Percentiles rank a stretch among this genome's conserved stretches.
These are phyloP conservation scores for Mythimna ferrago DNA, from an alignment of 2,888 invertebrate species.

Conservation along the genomic window DNA sequence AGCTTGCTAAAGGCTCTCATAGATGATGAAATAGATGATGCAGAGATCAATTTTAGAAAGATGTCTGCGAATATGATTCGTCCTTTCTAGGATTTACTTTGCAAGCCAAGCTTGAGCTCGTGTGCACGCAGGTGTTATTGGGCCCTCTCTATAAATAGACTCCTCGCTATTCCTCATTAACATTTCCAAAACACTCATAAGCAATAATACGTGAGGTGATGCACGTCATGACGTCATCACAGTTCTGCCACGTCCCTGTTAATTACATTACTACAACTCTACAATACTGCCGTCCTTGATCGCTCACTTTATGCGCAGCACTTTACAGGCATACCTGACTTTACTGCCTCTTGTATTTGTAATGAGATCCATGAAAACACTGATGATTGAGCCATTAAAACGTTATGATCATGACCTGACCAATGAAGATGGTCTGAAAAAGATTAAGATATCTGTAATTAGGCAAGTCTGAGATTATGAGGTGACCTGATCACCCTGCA, in stretches of 20 bases:
- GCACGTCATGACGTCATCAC: slow-evolving; percentile 26
- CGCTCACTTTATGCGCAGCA: slow-evolving; percentile 36
- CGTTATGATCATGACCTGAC: neutral
- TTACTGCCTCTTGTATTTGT: slow-evolving; percentile 25
- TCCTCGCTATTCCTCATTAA: slow-evolving; percentile 2
- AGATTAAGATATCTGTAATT: neutral
- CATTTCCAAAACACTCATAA: slow-evolving; percentile 35
- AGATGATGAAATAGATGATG: too few relatives aligned
- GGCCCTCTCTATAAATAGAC: slow-evolving; percentile 7
- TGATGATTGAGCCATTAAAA: neutral
- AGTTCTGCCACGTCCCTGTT: slow-evolving; percentile 42
- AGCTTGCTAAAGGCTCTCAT: neutral
- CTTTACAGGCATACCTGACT: slow-evolving; percentile 32
- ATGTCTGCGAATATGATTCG: too few relatives aligned
- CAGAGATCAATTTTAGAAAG: too few relatives aligned
- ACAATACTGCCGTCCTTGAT: slow-evolving; percentile 49
- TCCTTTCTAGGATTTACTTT: too few relatives aligned
- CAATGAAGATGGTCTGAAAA: neutral
- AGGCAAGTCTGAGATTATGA: neutral
- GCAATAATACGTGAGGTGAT: slow-evolving; percentile 12
- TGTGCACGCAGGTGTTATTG: neutral
- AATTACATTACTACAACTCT: slow-evolving; percentile 57
- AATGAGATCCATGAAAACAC: slow-evolving; percentile 19
- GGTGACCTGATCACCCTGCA: neutral
- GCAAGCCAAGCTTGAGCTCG: neutral